Conservation (phyloP, 2,888 invertebrate genomes). For the Graphium colonna region DNA sequence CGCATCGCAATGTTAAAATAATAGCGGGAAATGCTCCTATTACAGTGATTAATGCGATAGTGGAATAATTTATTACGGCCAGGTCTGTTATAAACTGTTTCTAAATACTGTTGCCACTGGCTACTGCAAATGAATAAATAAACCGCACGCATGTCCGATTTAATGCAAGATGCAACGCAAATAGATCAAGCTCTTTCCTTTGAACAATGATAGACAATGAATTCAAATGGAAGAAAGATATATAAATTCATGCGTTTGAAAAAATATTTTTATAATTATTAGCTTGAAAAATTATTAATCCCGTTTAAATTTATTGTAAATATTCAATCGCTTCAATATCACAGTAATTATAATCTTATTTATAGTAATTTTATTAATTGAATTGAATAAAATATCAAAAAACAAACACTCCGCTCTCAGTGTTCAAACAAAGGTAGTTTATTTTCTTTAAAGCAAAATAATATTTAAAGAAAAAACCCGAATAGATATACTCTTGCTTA, state of each 20-base stretch:
- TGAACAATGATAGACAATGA: conserved; percentile 8
- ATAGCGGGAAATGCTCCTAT: conserved; percentile 5
- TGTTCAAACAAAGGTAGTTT: background rate
- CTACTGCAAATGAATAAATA: conserved; percentile 20
- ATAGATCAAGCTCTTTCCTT: conserved; percentile 20
- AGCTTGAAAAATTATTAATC: background rate
- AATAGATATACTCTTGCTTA: background rate
- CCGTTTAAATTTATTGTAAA: background rate
- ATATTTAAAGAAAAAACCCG: background rate
- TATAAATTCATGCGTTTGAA: too few species aligned
- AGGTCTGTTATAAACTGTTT: conserved; percentile 7
- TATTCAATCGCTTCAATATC: background rate
- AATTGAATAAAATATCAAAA: background rate
- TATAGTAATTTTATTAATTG: background rate
- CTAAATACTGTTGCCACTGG: conserved; percentile 12
- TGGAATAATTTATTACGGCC: conserved; percentile 13
- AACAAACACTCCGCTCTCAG: background rate
- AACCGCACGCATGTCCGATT: conserved; percentile 17
- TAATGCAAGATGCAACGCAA: conserved; percentile 18
- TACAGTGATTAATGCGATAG: conserved; percentile 13
- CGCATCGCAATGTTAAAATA: conserved; percentile 16
- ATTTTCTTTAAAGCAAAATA: background rate
- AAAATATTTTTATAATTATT: too few species aligned
- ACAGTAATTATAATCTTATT: background rate
- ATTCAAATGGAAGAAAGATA: too few species aligned